Percentiles rank a stretch among this genome's conserved stretches.
Evolutionary conservation across 2,797 vertebrate species (phyloP).

Genomic region (Halcyon smyrnensis): DNA sequence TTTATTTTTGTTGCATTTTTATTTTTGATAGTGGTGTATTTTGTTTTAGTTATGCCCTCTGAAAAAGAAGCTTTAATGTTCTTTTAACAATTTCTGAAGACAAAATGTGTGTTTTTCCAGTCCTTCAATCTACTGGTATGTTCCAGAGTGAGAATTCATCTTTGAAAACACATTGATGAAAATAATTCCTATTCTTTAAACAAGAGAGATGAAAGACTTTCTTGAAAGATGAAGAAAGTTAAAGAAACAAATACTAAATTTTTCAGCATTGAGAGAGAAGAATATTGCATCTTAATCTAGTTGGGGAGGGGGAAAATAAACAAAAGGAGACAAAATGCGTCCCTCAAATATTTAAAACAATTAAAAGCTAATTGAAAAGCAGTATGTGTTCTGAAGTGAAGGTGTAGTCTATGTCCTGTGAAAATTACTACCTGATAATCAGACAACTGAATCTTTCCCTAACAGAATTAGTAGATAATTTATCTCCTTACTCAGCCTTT

Average conservation of each 20-base stretch:
- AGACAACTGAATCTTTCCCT: not conserved
- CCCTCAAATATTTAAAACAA: not conserved
- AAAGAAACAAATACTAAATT: not conserved
- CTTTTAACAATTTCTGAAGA: not conserved
- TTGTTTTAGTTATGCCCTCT: not conserved
- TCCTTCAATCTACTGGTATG: not conserved
- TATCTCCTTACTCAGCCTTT: not conserved
- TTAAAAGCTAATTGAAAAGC: not conserved
- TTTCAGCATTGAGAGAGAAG: not conserved
- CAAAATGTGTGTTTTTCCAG: not conserved
- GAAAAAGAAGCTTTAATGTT: not conserved
- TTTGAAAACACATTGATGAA: not conserved
- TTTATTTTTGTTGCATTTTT: not conserved
- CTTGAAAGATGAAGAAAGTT: not conserved
- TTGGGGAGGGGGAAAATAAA: fast-evolving
- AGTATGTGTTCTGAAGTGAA: not conserved
- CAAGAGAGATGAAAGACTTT: not conserved
- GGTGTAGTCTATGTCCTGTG: not conserved
- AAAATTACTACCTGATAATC: not conserved
- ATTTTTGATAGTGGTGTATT: not conserved
- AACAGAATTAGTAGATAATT: not conserved
- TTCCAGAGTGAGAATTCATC: not conserved
- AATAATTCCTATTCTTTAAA: not conserved
- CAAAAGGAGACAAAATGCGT: not conserved
- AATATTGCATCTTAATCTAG: not conserved